Base-by-base conservation (phyloP, 2,113 vertebrate genomes). In the Cnemophilus loriae region DNA sequence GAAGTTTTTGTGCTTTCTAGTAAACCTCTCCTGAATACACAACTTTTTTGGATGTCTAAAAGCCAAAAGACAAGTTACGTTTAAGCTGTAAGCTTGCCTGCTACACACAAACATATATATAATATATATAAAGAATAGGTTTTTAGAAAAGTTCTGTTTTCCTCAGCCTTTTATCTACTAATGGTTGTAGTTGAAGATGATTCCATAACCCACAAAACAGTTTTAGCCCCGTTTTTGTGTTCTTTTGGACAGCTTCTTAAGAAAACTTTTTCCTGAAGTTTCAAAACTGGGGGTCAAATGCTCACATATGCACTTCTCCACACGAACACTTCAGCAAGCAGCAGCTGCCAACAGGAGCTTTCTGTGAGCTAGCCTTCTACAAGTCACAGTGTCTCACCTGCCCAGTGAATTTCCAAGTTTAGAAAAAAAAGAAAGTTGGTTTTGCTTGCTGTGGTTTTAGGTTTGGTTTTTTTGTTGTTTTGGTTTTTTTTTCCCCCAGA, bases 401-500 rank as follows among this genome's bases (percentile, higher is more conserved):
- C n/a, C 32, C 49, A 49, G 32, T 1, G 2, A 55, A 44, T 49
- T 49, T 47, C 46, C 22, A 67, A 3, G 10, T 24, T n/a, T 4
- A 6, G 11, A 33, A n/a, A 74, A 71, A 23, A 65, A n/a, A n/a
- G n/a, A 14, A 46, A 21, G 16, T 12, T 75, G 16, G 4, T 13
- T 89, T 81, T 52, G 5, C 47, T 61, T 60, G 24, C 22, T 41
- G 20, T n/a, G 6, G 23, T 16, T 85, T 35, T 49, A 26, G 6
- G 12, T 9, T 26, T 16, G 42, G 32, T 21, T 41, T 5, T 5
- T 59, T 47, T 41, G 42, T 42, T 8, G 6, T 3, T 30, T 64
- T 3, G 7, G 2, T 26, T 12, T 20, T 11, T 35, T n/a, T 6
- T 0, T n/a, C n/a, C n/a, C 16, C n/a, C 28, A 20, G 28, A 42